These are phyloP conservation scores for Eulacestoma nigropectus DNA, from an alignment of 2,113 vertebrate genomes.

Conservation along the genomic window DNA sequence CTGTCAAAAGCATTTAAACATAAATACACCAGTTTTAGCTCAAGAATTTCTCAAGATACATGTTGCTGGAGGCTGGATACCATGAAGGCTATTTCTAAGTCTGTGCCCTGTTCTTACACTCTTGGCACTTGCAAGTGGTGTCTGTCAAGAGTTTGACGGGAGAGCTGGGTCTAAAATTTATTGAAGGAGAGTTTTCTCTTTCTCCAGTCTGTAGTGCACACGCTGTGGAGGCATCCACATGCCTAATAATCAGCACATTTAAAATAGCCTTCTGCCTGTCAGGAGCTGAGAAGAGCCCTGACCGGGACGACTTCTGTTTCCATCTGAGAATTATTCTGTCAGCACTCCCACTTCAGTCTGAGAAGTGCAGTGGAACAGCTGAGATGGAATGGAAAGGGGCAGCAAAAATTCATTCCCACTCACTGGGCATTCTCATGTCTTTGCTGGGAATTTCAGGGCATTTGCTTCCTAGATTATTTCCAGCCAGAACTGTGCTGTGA, in stretches of 20 bases:
- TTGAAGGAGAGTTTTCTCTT: not conserved
- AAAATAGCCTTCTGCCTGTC: conserved; percentile 31
- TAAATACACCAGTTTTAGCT: not conserved
- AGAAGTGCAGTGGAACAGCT: not conserved
- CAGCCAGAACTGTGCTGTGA: not conserved
- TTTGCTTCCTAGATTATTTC: conserved; percentile 13
- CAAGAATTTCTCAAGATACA: not conserved
- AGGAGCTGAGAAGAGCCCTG: not conserved
- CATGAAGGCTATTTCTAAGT: not conserved
- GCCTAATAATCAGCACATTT: conserved; percentile 36
- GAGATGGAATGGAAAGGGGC: not conserved
- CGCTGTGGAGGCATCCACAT: not conserved
- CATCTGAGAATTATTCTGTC: not conserved
- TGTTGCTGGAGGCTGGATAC: not conserved
- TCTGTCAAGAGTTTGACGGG: not conserved
- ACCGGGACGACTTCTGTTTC: not conserved
- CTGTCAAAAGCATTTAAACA: not conserved
- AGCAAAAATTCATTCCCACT: not conserved
- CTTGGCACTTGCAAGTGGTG: not conserved
- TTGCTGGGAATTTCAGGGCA: not conserved
- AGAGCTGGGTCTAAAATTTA: not conserved
- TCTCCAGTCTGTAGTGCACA: not conserved
- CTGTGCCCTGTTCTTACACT: not conserved
- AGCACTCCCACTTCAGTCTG: not conserved
- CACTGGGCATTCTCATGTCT: not conserved